A percentile compares a stretch with the other conserved stretches of the same genome.
phyloP scores from a whole-genome alignment of 2,888 invertebrate genomes.

The Parnassius glacialis region DNA sequence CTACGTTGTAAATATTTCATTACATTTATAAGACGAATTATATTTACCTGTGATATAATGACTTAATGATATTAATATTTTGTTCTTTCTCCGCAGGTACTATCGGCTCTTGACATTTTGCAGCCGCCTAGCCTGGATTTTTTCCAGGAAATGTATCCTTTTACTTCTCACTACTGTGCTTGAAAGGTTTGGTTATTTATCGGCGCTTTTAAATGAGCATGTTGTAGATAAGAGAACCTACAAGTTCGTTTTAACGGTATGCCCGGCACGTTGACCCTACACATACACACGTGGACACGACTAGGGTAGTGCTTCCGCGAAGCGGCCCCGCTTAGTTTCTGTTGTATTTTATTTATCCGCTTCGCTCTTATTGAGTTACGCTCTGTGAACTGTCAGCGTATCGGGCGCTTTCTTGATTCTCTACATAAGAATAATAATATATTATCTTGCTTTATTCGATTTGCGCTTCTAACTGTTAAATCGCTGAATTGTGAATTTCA shows the following conservation, averaged over 20 bases:
- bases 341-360: constrained; percentile 38
- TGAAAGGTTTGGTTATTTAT: constrained; percentile 12
- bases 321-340: constrained; percentile 36
- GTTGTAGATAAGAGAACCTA: constrained; percentile 12
- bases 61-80: neutral
- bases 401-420: constrained; percentile 40
- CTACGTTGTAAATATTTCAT: too few relatives aligned
- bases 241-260: constrained; percentile 45
- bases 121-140: constrained; percentile 99
- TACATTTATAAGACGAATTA: too few relatives aligned
- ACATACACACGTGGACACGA: constrained; percentile 35
- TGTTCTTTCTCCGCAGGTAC: constrained; percentile 86
- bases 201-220: constrained; percentile 9
- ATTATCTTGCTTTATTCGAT: constrained; percentile 47
- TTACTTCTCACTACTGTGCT: constrained; percentile 43
- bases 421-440: constrained; percentile 29
- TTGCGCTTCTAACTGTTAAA: constrained; percentile 42
- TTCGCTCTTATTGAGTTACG: constrained; percentile 46
- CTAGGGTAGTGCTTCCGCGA: constrained; percentile 16
- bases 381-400: constrained; percentile 44
- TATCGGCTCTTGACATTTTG: constrained; percentile 98
- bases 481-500: constrained; percentile 36
- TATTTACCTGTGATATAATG: too few relatives aligned
- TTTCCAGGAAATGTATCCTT: constrained; percentile 99
- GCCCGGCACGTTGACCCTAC: constrained; percentile 48